A percentile compares a stretch with the other conserved stretches of the same genome.
phyloP scores from a whole-genome alignment of 2,888 invertebrate genomes.

The Pherbina coryleti region DNA sequence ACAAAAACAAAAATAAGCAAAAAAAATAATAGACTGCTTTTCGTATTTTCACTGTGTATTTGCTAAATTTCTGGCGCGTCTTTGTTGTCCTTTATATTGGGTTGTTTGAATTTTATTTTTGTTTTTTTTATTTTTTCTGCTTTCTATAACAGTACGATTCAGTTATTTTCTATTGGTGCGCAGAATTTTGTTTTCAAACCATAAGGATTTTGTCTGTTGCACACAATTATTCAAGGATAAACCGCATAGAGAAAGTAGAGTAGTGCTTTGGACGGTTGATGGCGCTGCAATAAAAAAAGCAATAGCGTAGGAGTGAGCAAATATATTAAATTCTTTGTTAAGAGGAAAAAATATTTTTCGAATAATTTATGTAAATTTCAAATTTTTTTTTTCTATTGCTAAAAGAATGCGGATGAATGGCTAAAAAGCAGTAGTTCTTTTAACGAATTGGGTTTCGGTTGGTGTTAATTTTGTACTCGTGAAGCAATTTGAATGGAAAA shows the following conservation, averaged over 20 bases:
- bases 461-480: too few relatives aligned
- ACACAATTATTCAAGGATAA: neutral
- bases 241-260: neutral
- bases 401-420: neutral
- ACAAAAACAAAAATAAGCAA: neutral
- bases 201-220: neutral
- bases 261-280: neutral
- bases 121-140: neutral
- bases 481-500: too few relatives aligned
- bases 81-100: neutral
- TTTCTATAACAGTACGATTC: neutral
- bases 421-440: too few relatives aligned
- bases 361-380: too few relatives aligned
- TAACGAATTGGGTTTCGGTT: too few relatives aligned
- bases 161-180: neutral
- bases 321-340: neutral
- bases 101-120: neutral
- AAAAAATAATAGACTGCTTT: neutral
- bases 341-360: neutral
- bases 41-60: neutral
- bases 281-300: neutral
- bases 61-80: neutral
- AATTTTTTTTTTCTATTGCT: neutral
- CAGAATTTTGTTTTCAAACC: neutral
- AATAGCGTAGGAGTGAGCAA: neutral